Percentiles rank a stretch among this genome's conserved stretches.
Evolutionary conservation across 2,888 invertebrate species (phyloP).

Genomic region (Synanthedon formicaeformis): DNA sequence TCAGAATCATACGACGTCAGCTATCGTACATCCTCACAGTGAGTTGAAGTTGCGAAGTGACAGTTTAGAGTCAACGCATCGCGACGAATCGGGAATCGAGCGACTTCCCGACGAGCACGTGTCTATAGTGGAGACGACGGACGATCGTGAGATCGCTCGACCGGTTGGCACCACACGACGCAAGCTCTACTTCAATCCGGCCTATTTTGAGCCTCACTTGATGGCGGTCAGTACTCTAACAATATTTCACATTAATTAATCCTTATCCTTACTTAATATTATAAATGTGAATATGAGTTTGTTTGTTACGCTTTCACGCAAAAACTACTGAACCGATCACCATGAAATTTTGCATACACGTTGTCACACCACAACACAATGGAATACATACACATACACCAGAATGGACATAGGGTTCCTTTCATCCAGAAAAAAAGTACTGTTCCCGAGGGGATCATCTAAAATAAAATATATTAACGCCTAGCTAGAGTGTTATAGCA

Average conservation of each 20-base stretch:
- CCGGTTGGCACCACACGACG: conserved; percentile 79
- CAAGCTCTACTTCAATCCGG: conserved; percentile 90
- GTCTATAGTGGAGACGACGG: conserved; percentile 84
- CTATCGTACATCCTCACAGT: conserved; percentile 75
- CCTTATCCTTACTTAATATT: no score
- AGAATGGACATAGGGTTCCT: no score
- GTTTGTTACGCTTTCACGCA: no score
- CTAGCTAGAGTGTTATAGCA: no score
- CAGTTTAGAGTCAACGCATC: conserved; percentile 42
- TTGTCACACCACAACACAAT: no score
- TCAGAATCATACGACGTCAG: conserved; percentile 73
- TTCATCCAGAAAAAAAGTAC: no score
- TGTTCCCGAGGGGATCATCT: no score
- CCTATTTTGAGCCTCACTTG: conserved; percentile 90
- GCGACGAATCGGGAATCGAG: conserved; percentile 74
- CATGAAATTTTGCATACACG: no score
- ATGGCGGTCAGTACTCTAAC: conserved; percentile 73
- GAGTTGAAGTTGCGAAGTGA: conserved; percentile 43
- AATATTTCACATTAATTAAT: neutral
- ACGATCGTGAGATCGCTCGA: conserved; percentile 76
- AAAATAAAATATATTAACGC: no score
- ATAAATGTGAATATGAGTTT: no score
- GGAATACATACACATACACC: no score
- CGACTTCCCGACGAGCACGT: conserved; percentile 87
- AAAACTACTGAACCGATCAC: no score